Conservation (phyloP, 2,797 vertebrate genomes). For the Sus cebifrons region DNA sequence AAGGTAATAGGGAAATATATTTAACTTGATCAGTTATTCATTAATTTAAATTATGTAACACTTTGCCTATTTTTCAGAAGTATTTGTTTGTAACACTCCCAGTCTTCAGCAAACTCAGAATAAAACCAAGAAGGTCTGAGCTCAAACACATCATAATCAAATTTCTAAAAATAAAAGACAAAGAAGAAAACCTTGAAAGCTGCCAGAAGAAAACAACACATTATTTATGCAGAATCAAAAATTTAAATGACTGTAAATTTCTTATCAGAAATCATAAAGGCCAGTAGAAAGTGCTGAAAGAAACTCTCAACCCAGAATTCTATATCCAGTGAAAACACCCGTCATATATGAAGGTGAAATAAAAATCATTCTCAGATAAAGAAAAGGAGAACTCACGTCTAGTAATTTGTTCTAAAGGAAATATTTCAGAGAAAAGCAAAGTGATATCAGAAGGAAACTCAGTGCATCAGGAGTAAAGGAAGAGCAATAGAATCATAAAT, state of each 20-base stretch:
- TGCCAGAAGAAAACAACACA: too few relatives aligned
- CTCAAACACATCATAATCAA: background rate
- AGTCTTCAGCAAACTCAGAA: background rate
- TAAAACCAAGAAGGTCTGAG: constrained; percentile 1
- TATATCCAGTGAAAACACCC: too few relatives aligned
- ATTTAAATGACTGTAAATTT: too few relatives aligned
- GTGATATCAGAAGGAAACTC: background rate
- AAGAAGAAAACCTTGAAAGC: background rate
- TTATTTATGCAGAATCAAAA: too few relatives aligned
- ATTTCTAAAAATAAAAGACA: constrained; percentile 43
- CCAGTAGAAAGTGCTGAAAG: too few relatives aligned
- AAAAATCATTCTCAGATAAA: background rate
- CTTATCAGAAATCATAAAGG: too few relatives aligned
- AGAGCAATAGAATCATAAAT: background rate
- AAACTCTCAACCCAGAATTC: too few relatives aligned
- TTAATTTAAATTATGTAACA: background rate
- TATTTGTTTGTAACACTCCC: background rate
- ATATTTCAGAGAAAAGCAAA: constrained; percentile 29
- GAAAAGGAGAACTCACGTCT: background rate
- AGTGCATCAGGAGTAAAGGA: background rate
- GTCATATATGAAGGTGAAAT: background rate
- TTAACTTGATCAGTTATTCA: background rate
- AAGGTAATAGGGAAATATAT: background rate
- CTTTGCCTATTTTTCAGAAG: background rate
- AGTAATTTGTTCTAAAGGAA: background rate